Evolutionary conservation across 2,797 vertebrate genomes (phyloP).

Genomic region (Diglossa cyanea): DNA sequence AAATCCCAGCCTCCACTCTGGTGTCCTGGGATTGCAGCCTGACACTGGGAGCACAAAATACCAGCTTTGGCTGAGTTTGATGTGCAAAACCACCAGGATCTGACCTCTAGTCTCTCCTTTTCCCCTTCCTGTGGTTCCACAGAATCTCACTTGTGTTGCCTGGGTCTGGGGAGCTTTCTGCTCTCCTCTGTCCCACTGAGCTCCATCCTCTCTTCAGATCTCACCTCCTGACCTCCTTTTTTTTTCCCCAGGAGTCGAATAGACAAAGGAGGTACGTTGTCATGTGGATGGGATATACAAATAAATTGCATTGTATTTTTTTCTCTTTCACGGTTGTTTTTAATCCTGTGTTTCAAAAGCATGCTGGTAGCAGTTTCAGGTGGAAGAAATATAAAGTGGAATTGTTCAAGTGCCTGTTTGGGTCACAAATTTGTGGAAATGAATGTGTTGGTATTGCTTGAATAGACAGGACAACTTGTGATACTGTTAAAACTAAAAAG

Average conservation of each 20-base stretch:
- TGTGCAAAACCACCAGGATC: constrained; percentile 40
- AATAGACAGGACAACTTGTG: not conserved
- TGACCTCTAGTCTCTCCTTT: constrained; percentile 57
- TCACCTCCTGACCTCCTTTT: constrained; percentile 38
- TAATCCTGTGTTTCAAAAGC: not conserved
- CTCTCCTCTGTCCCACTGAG: constrained; percentile 47
- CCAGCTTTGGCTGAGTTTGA: not conserved
- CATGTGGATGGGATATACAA: not conserved
- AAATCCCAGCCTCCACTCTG: accelerated
- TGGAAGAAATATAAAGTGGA: not conserved
- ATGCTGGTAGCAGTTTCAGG: not conserved
- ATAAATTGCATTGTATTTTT: constrained; percentile 20
- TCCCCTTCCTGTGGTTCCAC: constrained; percentile 57
- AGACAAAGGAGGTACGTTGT: constrained; percentile 45
- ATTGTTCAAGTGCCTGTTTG: not conserved
- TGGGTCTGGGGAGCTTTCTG: not conserved
- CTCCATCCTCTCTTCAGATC: constrained; percentile 47
- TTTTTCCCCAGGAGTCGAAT: not conserved
- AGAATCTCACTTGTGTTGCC: constrained; percentile 49
- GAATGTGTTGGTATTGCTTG: not conserved
- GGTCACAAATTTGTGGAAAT: not conserved
- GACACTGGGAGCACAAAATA: not conserved
- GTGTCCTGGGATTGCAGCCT: not conserved
- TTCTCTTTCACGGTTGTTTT: not conserved
- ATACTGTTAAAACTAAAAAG: not conserved